Evolutionary conservation across 2,797 vertebrate species (phyloP).

Genomic region (Helostoma temminkii): DNA sequence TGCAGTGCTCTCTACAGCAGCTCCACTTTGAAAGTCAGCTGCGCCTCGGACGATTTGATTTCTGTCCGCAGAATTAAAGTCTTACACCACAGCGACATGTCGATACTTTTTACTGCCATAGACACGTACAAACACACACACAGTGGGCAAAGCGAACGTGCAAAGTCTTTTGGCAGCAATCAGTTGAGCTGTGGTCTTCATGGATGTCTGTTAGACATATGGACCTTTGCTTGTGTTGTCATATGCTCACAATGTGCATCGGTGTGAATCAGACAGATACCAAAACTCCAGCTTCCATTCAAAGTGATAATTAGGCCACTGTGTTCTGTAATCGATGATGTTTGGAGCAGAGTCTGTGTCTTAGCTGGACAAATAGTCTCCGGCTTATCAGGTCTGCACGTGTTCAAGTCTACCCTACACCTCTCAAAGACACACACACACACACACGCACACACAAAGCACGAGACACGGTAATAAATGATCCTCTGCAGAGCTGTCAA

Average conservation of each 20-base stretch:
- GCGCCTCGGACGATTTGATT: neutral
- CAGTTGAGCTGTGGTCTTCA: conserved; percentile 6
- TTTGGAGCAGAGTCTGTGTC: conserved; percentile 44
- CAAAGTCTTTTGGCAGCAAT: conserved; percentile 28
- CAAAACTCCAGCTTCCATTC: conserved; percentile 13
- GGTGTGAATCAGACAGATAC: conserved; percentile 5
- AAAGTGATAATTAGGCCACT: conserved; percentile 44
- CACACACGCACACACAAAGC: conserved; percentile 2
- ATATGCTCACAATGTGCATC: neutral
- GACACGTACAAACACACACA: conserved; percentile 1
- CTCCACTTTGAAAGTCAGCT: conserved; percentile 51
- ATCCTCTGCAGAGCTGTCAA: conserved; percentile 40
- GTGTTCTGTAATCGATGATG: conserved; percentile 43
- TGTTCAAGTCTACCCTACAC: conserved; percentile 12
- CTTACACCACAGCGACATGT: conserved; percentile 3
- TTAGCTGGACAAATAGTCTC: conserved; percentile 31
- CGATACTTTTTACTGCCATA: conserved; percentile 14
- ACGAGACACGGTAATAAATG: conserved; percentile 44
- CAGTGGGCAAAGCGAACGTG: conserved; percentile 13
- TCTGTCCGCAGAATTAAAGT: conserved; percentile 21
- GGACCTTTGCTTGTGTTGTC: neutral
- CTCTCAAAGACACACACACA: conserved; percentile 7
- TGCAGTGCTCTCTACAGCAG: conserved; percentile 31
- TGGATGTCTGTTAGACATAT: conserved; percentile 3
- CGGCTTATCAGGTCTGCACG: conserved; percentile 36